Evolutionary conservation across 2,888 invertebrate species (phyloP), one percentile per base, ranked within the genome.

Genomic region (Cataglyphis rosenhaueri): DNA sequence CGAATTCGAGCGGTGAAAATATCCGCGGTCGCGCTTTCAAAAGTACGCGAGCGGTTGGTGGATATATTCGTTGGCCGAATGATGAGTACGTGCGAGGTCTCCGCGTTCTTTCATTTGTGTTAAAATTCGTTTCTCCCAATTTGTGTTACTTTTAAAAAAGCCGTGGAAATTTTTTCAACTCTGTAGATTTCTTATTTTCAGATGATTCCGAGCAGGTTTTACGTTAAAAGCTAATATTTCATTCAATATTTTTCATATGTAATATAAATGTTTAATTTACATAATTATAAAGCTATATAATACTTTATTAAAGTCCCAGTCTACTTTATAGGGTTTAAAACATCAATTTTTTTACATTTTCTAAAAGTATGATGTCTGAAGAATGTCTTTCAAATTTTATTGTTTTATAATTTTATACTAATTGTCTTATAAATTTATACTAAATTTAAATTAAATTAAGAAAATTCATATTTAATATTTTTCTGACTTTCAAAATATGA

Each of bases 1-100:
- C 9, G 71, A n/a, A 81, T 35, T 52, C 83, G 68, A 48, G 29
- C 85, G 84, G 91, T 90, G 89, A 88, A 91, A 92, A 89, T 85
- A 81, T 57, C 48, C 61, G 79, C 79, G 88, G 92, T 90, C 90
- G 92, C 92, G 92, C 92, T 92, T 92, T 92, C 92, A 90, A 92
- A 91, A 91, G 85, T 85, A 82, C 86, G 64, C 21, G 21, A 57
- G 21, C 70, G 41, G 57, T 38, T 48, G 52, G 15, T 29, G 25
- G 41, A 15, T 52, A 12, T 32, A 21, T 12, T 3, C 12, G 38
- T 32, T 15, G 21, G 18, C 1, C 15, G 29, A 38, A 29, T 29
- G 32, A 29, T 68, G 41, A n/a, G 6, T n/a, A 25, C 9, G 25
- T 12, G 12, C 12, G 38, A 35, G 3, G n/a, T 74, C 10, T 55